Base-by-base conservation (phyloP, 2,797 vertebrate genomes). In the Paguma larvata region DNA sequence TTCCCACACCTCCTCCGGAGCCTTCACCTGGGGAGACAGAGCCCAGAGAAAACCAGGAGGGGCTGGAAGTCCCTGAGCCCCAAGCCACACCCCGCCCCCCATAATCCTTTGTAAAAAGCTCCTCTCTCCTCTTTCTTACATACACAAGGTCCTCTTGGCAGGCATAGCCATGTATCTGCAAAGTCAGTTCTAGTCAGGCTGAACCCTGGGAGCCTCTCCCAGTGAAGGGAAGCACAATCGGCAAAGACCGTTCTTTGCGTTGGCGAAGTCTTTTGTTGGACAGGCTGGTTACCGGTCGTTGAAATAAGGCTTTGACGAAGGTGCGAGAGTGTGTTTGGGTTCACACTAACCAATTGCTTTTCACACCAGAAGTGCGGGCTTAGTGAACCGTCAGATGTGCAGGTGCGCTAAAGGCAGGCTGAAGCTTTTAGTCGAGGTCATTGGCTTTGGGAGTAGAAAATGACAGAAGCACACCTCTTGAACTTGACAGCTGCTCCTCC, bases 81-180 rank as follows among this genome's bases (percentile, higher is more conserved):
- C 82, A 46, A 34, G 30, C 34, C 80, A 18, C 34, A 14, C 68
- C 56, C 11, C 21, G 53, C 68, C 8, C 2, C 9, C 16, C 85
- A n/a, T 63, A 5, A 30, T 44, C 95, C 92, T 94, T 93, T 98
- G 97, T 98, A 98, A 46, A 98, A 97, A 98, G 48, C 85, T 83
- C 93, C 89, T 34, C 68, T 84, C 63, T 62, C 68, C 78, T 77
- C 34, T 65, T 91, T 51, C 65, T 82, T 67, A 75, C 48, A 10
- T 32, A 46, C 30, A 59, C 88, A 53, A 73, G 84, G 77, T 97
- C 89, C 86, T 75, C 92, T 15, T 77, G 82, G 94, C 95, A 59
- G 88, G 62, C 6, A 53, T 51, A 73, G 53, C 96, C 77, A 12
- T 6, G 75, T 91, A 86, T 94, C 93, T 89, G 75, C 70, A 86